Conservation (phyloP, 2,113 vertebrate species). For the Pseudorasbora parva region DNA sequence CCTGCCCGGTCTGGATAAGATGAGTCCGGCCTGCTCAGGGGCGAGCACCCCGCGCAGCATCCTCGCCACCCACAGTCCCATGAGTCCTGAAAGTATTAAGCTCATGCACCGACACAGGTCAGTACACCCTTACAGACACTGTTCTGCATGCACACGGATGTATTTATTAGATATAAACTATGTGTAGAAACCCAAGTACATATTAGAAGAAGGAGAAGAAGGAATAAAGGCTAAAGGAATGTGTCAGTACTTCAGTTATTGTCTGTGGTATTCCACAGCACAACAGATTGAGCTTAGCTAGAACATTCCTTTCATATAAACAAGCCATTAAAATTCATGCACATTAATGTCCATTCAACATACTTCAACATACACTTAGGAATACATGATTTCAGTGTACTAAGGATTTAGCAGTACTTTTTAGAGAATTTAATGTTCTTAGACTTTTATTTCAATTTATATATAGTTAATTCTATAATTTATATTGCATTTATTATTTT, state of each 20-base stretch:
- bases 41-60: constrained; percentile 81
- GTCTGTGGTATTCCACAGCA: too few relatives aligned
- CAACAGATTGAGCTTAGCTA: neutral
- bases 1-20: constrained; percentile 88
- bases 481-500: too few relatives aligned
- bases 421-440: neutral
- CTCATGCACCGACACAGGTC: constrained; percentile 93
- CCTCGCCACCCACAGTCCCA: constrained; percentile 84
- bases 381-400: neutral
- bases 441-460: too few relatives aligned
- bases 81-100: constrained; percentile 93
- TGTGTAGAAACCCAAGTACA: neutral
- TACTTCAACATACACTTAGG: neutral
- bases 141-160: constrained; percentile 13
- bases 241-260: neutral
- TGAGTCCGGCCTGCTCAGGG: constrained; percentile 82
- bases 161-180: neutral
- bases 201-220: too few relatives aligned
- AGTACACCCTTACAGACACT: constrained; percentile 9
- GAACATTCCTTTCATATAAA: neutral
- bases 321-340: neutral
- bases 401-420: neutral
- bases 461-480: neutral
- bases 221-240: neutral
- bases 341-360: neutral